Percentiles rank a stretch among this genome's conserved stretches.
Conservation (phyloP, 2,888 invertebrate genomes). For the Amorpha juglandis region DNA sequence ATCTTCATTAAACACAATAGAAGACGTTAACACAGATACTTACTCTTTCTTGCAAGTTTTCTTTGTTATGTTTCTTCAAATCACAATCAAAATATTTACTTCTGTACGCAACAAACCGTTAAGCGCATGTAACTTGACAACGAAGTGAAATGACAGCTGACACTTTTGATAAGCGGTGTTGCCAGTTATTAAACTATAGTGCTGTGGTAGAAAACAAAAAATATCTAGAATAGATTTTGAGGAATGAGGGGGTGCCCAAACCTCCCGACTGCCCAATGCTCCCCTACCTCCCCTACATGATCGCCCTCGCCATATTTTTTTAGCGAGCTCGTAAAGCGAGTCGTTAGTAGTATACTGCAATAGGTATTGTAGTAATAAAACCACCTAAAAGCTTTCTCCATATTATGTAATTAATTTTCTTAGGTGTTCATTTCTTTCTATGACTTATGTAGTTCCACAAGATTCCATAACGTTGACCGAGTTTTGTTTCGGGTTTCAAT, state of each 20-base stretch:
- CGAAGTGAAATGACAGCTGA: slow-evolving; percentile 27
- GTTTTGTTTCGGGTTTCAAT: not conserved
- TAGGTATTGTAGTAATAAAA: slow-evolving; percentile 26
- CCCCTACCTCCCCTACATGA: slow-evolving; percentile 31
- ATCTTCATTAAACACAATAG: too few species aligned
- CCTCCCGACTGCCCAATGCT: slow-evolving; percentile 34
- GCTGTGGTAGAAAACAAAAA: slow-evolving; percentile 28
- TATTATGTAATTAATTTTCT: not conserved
- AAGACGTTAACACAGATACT: too few species aligned
- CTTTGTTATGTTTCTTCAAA: too few species aligned
- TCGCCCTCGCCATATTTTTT: slow-evolving; percentile 10
- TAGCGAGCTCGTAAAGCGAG: slow-evolving; percentile 19
- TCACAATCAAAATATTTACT: too few species aligned
- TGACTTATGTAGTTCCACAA: not conserved
- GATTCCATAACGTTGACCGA: not conserved
- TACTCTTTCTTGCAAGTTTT: too few species aligned
- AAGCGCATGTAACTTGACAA: slow-evolving; percentile 3
- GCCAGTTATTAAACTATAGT: slow-evolving; percentile 32
- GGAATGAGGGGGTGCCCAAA: slow-evolving; percentile 33
- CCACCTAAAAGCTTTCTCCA: slow-evolving; percentile 21
- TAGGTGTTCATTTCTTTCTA: slow-evolving; percentile 7
- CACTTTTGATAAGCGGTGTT: slow-evolving; percentile 32
- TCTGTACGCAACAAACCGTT: too few species aligned
- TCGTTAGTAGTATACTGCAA: slow-evolving; percentile 14
- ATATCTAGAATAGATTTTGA: slow-evolving; percentile 28